Conservation (phyloP, 2,113 vertebrate genomes). For the Halcyon malimbica region DNA sequence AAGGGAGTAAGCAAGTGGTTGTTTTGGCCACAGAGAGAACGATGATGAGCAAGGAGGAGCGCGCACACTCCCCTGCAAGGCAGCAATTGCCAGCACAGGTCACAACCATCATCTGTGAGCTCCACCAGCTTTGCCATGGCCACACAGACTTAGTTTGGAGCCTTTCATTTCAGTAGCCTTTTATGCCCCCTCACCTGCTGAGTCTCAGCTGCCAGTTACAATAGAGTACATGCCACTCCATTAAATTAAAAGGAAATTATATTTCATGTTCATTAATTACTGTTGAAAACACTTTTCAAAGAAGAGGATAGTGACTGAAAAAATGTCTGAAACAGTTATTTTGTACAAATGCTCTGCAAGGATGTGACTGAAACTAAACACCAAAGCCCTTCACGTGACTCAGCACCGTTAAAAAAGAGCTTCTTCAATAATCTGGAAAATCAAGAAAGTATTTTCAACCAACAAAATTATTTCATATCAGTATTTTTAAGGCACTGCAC, state of each 20-base stretch:
- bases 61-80: background rate
- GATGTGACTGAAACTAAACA: background rate
- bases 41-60: background rate
- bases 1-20: background rate
- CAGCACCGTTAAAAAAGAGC: background rate
- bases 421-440: background rate
- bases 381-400: background rate
- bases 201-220: background rate
- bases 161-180: background rate
- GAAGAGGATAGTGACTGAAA: background rate
- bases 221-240: background rate
- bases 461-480: background rate
- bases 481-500: background rate
- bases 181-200: background rate
- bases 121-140: background rate
- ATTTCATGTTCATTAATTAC: background rate
- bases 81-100: background rate
- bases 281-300: background rate
- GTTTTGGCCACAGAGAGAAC: background rate
- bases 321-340: background rate
- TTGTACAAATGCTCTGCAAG: background rate
- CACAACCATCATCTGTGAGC: background rate
- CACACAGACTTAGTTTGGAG: background rate
- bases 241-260: background rate
- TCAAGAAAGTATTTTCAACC: background rate